These are phyloP conservation scores for Pseudochaenichthys georgianus DNA, from an alignment of 2,797 vertebrate species.

Conservation along the genomic window DNA sequence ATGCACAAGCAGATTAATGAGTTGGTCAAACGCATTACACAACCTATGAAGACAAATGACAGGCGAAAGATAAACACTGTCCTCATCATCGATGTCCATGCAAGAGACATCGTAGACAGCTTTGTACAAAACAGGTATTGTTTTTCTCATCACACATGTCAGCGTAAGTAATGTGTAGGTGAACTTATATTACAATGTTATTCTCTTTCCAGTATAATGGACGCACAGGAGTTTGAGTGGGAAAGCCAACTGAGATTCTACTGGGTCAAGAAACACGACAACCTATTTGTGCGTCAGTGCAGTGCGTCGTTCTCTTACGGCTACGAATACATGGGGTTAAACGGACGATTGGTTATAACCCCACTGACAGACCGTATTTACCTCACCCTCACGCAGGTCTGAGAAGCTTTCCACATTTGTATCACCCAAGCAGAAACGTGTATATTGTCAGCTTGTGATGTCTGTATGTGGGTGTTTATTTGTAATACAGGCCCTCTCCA, in stretches of 20 bases:
- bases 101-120: constrained; percentile 94
- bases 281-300: constrained; percentile 92
- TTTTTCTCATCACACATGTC: neutral
- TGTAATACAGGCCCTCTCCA: constrained; percentile 93
- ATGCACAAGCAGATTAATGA: constrained; percentile 94
- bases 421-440: neutral
- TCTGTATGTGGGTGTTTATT: constrained; percentile 25
- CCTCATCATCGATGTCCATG: constrained; percentile 97
- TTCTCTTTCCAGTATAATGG: constrained; percentile 87
- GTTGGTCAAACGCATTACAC: constrained; percentile 90
- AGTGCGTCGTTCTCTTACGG: constrained; percentile 93
- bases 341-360: constrained; percentile 96
- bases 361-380: constrained; percentile 97
- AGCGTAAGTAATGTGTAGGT: neutral
- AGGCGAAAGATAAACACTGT: constrained; percentile 94
- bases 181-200: neutral
- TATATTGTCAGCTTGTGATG: neutral
- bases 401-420: neutral
- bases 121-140: constrained; percentile 92
- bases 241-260: constrained; percentile 97
- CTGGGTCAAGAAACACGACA: constrained; percentile 90
- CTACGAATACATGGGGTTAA: constrained; percentile 98
- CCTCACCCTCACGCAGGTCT: constrained; percentile 96
- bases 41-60: constrained; percentile 90
- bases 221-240: constrained; percentile 95